phyloP scores from a whole-genome alignment of 1,140 invertebrate species.

The Drosophila miranda region DNA sequence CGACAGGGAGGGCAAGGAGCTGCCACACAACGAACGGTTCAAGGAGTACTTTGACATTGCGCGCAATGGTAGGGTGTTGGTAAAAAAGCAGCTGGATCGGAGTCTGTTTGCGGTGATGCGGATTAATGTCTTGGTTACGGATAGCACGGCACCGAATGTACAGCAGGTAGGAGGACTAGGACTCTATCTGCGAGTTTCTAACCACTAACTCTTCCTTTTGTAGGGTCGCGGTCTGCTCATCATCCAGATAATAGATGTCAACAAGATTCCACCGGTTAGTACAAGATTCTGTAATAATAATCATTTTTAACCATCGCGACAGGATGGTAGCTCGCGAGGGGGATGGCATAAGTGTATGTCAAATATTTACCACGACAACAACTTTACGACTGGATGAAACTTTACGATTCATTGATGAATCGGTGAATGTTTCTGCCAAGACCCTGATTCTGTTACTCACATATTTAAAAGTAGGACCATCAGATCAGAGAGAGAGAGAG shows the following conservation, averaged over 20 bases:
- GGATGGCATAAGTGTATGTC: no score
- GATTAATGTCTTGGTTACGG: conserved; percentile 90
- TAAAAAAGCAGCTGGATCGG: conserved; percentile 82
- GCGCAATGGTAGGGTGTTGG: conserved; percentile 87
- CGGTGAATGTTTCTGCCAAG: no score
- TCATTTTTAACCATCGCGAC: no score
- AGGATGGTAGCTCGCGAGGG: no score
- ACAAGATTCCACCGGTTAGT: conserved; percentile 85
- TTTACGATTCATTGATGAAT: no score
- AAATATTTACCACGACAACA: no score
- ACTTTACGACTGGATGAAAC: no score
- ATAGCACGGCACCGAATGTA: conserved; percentile 89
- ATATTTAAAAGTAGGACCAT: no score
- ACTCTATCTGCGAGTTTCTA: no score
- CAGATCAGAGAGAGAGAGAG: no score
- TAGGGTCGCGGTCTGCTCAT: conserved; percentile 88
- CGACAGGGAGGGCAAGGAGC: conserved; percentile 91
- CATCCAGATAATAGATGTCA: conserved; percentile 93
- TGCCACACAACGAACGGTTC: conserved; percentile 84
- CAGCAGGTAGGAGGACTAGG: conserved; percentile 84
- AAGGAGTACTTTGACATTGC: conserved; percentile 90
- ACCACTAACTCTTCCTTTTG: neutral
- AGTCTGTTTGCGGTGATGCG: conserved; percentile 81
- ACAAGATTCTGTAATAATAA: neutral
- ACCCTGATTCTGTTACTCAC: no score